Percentiles rank a stretch among this genome's conserved stretches.
These are phyloP conservation scores for Chromobotia macracanthus DNA, from an alignment of 2,797 vertebrate genomes.

Conservation along the genomic window DNA sequence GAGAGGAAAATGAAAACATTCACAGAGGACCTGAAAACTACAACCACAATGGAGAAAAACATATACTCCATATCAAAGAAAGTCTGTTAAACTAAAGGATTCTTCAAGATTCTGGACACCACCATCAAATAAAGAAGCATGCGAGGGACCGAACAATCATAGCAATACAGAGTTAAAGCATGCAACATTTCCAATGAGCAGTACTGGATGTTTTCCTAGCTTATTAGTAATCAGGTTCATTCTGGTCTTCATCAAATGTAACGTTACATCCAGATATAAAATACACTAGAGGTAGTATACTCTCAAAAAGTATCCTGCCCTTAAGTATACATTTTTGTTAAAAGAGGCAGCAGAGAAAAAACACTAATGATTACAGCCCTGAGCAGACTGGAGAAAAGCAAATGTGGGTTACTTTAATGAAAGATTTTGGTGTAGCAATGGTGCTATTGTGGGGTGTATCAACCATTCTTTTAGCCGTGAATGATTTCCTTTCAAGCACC, in stretches of 20 bases:
- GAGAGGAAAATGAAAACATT: conserved; percentile 24
- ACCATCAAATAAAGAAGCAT: background rate
- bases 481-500: conserved; percentile 32
- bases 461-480: conserved; percentile 36
- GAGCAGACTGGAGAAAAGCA: background rate
- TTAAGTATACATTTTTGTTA: background rate
- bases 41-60: background rate
- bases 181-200: background rate
- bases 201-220: background rate
- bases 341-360: background rate
- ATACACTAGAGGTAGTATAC: background rate
- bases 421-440: conserved; percentile 10
- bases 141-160: background rate
- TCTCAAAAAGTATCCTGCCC: background rate
- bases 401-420: conserved; percentile 36
- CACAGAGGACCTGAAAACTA: background rate
- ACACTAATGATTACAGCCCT: conserved; percentile 3
- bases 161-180: background rate
- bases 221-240: conserved; percentile 13
- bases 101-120: background rate
- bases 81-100: too few species aligned
- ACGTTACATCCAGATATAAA: background rate
- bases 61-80: background rate
- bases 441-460: background rate
- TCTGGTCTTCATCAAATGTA: background rate